Base-by-base conservation (phyloP, 2,113 vertebrate species). In the Ctenodactylus gundi region DNA sequence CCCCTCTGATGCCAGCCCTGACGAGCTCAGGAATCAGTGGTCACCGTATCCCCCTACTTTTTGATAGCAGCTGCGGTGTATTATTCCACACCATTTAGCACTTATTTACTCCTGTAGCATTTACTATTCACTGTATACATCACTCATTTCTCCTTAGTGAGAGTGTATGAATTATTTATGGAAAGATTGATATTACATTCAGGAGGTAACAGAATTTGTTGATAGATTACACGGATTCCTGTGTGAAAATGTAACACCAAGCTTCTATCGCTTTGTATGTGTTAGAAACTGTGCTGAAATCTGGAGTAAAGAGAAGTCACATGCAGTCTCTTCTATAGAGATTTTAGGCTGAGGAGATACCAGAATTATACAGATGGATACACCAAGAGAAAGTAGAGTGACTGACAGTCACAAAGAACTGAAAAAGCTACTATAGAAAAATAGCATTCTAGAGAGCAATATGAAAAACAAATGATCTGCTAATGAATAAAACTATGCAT, bases 101-200 rank as follows among this genome's bases (percentile, higher is more conserved):
- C 5, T 64, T 80, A 77, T 4, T 88, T 23, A 77, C 49, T 85
- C 9, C 23, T 84, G 3, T 55, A 65, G 11, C 82, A 20, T 85
- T 60, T 82, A 21, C 36, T 88, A 15, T 25, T 85, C 41, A 84
- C 57, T 67, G 25, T 57, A 39, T 34, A 29, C 7, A 65, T 36
- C n/a, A 41, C 18, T 57, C 53, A 68, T 85, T 90, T 53, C 77
- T 85, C 39, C 15, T 75, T 46, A n/a, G 8, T 67, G 29, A 31
- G 72, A 65, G 67, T 55, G 34, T 6, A 84, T 64, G 85, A 82
- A 90, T 94, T 90, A 92, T 68, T 68, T 70, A 94, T 70, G 34
- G 34, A 72, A 90, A n/a, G 10, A 73, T 73, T 75, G 80, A 86
- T 87, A 73, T 75, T 72, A 82, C 65, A 91, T 86, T 68, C 73